Evolutionary conservation across 2,888 invertebrate genomes (phyloP).

Genomic region (Dugesia japonica): DNA sequence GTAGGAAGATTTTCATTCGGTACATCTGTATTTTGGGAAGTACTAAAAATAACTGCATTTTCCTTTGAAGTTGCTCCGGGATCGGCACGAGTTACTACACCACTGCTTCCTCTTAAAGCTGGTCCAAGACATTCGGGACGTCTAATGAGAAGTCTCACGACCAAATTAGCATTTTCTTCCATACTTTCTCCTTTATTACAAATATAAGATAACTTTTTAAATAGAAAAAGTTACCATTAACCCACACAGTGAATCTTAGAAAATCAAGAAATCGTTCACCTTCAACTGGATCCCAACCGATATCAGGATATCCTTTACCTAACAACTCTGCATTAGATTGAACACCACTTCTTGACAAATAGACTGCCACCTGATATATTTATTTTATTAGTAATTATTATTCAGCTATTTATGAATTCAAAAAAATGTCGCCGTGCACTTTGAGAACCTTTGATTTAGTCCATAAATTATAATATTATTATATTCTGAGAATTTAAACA

Average conservation of each 20-base stretch:
- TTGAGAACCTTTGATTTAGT: no score
- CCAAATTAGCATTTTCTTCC: slow-evolving; percentile 96
- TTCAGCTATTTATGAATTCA: no score
- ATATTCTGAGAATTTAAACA: no score
- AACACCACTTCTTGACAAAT: slow-evolving; percentile 88
- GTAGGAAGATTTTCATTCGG: neutral
- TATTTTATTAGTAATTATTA: no score
- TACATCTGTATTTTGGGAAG: neutral
- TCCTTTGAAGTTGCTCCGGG: neutral
- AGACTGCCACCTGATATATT: slow-evolving; percentile 73
- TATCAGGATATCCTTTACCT: slow-evolving; percentile 92
- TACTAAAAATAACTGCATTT: neutral
- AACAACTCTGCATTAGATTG: slow-evolving; percentile 91
- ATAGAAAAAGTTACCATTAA: slow-evolving; percentile 48
- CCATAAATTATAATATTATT: no score
- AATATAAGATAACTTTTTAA: neutral
- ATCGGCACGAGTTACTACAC: neutral
- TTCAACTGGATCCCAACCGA: slow-evolving; percentile 99
- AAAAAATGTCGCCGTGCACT: no score
- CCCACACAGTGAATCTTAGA: slow-evolving; percentile 93
- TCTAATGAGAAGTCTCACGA: slow-evolving; percentile 84
- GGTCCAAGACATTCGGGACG: slow-evolving; percentile 95
- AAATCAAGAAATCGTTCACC: slow-evolving; percentile 92
- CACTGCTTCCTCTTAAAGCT: slow-evolving; percentile 74
- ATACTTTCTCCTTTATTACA: slow-evolving; percentile 69